phyloP scores from a whole-genome alignment of 2,888 invertebrate genomes.

The Yponomeuta malinellus region DNA sequence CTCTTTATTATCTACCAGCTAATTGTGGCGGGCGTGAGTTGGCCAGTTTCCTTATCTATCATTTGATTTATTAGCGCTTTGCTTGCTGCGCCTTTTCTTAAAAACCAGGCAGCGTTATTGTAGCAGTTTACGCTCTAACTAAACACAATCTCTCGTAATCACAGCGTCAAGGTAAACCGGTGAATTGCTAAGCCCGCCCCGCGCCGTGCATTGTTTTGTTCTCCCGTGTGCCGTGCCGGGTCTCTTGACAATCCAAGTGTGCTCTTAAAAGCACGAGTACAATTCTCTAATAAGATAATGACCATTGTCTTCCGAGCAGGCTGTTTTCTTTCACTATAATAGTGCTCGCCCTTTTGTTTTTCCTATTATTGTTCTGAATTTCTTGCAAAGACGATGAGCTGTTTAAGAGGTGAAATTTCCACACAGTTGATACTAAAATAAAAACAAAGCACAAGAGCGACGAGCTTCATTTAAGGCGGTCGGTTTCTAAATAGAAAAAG shows the following conservation, averaged over 20 bases:
- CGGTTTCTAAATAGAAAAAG: slow-evolving; percentile 30
- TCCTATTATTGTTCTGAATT: slow-evolving; percentile 1
- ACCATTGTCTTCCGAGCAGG: slow-evolving; percentile 9
- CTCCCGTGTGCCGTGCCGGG: not conserved
- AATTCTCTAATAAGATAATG: slow-evolving; percentile 13
- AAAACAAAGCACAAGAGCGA: not conserved
- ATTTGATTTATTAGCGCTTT: not conserved
- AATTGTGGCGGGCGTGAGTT: slow-evolving; percentile 14
- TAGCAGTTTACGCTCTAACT: not conserved
- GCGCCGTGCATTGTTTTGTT: slow-evolving; percentile 16
- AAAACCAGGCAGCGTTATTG: not conserved
- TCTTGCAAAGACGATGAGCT: not conserved
- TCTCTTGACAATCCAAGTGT: slow-evolving; percentile 7
- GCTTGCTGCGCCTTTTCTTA: not conserved
- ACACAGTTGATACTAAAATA: not conserved
- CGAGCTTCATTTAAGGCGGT: not conserved
- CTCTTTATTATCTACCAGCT: slow-evolving; percentile 15
- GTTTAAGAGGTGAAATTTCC: not conserved
- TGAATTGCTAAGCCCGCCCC: slow-evolving; percentile 13
- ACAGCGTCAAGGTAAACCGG: slow-evolving; percentile 14
- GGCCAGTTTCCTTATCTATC: not conserved
- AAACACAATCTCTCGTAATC: slow-evolving; percentile 15
- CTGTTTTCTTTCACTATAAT: not conserved
- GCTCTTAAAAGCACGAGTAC: slow-evolving; percentile 8
- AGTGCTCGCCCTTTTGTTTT: not conserved